These are phyloP conservation scores for Luperina testacea DNA, from an alignment of 2,888 invertebrate genomes.

Conservation along the genomic window DNA sequence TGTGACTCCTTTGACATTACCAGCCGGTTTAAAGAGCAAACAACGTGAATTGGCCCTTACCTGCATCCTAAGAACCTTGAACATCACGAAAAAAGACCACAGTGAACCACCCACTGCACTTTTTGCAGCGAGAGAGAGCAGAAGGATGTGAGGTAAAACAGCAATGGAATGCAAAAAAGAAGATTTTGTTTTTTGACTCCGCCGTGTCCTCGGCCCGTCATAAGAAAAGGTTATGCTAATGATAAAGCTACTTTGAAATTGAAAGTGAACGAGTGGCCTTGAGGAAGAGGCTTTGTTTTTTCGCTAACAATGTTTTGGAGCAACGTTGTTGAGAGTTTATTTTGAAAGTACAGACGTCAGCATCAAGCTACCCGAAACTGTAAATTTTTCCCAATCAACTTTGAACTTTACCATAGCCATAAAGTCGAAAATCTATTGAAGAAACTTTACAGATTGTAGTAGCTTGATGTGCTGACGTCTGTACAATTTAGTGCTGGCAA, in stretches of 20 bases:
- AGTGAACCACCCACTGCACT: conserved; percentile 36
- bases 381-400: too few relatives aligned
- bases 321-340: conserved; percentile 21
- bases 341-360: conserved; percentile 31
- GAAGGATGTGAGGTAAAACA: conserved; percentile 2
- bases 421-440: too few relatives aligned
- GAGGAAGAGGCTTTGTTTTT: conserved; percentile 71
- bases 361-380: too few relatives aligned
- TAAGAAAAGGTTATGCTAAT: conserved; percentile 64
- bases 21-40: conserved; percentile 73
- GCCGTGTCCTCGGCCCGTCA: conserved; percentile 43
- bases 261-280: conserved; percentile 77
- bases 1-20: conserved; percentile 86
- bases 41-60: conserved; percentile 52
- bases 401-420: too few relatives aligned
- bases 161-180: conserved; percentile 40
- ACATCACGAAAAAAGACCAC: conserved; percentile 19
- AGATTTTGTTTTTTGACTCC: conserved; percentile 28
- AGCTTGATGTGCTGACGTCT: too few relatives aligned
- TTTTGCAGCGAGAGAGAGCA: conserved; percentile 13
- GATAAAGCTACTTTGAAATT: conserved; percentile 66
- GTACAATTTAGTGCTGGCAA: conserved; percentile 20
- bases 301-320: conserved; percentile 48
- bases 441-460: too few relatives aligned
- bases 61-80: conserved; percentile 17